These are phyloP conservation scores for Alexandromys fortis DNA, from an alignment of 2,113 vertebrate species.

Conservation along the genomic window DNA sequence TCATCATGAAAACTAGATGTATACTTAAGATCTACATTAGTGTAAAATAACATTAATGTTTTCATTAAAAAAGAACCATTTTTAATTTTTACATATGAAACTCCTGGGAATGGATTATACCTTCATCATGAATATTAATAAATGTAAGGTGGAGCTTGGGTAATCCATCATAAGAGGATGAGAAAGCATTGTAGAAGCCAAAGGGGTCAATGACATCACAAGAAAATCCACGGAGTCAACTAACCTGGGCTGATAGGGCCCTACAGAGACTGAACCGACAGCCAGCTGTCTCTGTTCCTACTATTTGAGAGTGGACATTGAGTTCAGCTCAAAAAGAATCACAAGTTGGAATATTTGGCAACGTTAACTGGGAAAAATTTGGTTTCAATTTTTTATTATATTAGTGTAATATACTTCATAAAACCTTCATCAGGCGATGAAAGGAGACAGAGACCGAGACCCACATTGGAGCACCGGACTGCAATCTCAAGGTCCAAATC, in stretches of 20 bases:
- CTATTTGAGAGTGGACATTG: background rate
- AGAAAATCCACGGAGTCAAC: background rate
- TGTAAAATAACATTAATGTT: background rate
- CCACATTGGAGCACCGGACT: too few relatives aligned
- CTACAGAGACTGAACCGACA: background rate
- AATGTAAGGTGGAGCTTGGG: background rate
- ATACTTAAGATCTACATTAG: background rate
- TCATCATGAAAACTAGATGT: background rate
- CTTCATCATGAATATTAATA: background rate
- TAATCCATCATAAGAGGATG: background rate
- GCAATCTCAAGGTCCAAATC: too few relatives aligned
- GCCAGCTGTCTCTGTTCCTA: background rate
- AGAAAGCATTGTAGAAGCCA: background rate
- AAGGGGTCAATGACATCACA: background rate
- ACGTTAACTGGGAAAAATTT: background rate
- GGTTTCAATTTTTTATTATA: background rate
- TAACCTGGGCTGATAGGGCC: background rate
- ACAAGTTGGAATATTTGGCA: background rate
- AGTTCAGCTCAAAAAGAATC: background rate
- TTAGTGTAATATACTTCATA: background rate
- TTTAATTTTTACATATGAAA: constrained; percentile 20
- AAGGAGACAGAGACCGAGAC: too few relatives aligned
- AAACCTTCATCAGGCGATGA: too few relatives aligned
- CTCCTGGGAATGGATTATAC: background rate
- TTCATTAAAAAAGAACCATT: background rate